These are phyloP conservation scores for Hemiprocne comata DNA, from an alignment of 2,113 vertebrate genomes.

Conservation along the genomic window DNA sequence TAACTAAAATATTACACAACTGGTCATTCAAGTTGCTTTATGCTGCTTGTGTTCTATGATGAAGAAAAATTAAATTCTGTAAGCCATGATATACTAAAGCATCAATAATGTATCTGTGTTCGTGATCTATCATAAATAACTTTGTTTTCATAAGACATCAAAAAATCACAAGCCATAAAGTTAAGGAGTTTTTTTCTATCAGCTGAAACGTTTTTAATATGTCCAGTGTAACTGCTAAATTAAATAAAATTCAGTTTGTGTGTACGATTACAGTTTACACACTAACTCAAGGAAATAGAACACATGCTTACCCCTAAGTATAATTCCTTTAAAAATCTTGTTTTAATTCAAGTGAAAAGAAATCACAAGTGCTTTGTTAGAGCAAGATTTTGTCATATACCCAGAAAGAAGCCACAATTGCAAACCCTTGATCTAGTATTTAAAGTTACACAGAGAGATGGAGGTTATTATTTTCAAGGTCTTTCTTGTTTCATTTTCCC, in stretches of 20 bases:
- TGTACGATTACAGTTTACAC: not conserved
- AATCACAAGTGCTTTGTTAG: not conserved
- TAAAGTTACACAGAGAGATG: not conserved
- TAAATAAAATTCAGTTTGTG: not conserved
- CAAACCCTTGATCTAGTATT: not conserved
- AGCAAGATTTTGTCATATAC: not conserved
- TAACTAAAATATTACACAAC: not conserved
- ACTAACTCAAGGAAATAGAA: not conserved
- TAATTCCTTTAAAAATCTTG: not conserved
- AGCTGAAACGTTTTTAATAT: not conserved
- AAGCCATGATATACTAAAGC: not conserved
- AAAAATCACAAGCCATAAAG: not conserved
- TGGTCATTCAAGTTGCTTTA: not conserved
- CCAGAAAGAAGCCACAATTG: not conserved
- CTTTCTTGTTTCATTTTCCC: not conserved
- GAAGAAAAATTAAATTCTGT: not conserved
- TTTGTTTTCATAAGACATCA: not conserved
- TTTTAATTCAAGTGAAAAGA: not conserved
- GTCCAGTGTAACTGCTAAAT: not conserved
- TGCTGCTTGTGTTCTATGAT: not conserved
- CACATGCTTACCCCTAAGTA: not conserved
- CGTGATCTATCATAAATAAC: not conserved
- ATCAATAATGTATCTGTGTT: not conserved
- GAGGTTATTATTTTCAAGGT: slow-evolving; percentile 7
- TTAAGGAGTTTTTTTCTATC: not conserved